Percentiles rank a stretch among this genome's conserved stretches.
These are phyloP conservation scores for Apis florea DNA, from an alignment of 1,140 invertebrate genomes.

Conservation along the genomic window DNA sequence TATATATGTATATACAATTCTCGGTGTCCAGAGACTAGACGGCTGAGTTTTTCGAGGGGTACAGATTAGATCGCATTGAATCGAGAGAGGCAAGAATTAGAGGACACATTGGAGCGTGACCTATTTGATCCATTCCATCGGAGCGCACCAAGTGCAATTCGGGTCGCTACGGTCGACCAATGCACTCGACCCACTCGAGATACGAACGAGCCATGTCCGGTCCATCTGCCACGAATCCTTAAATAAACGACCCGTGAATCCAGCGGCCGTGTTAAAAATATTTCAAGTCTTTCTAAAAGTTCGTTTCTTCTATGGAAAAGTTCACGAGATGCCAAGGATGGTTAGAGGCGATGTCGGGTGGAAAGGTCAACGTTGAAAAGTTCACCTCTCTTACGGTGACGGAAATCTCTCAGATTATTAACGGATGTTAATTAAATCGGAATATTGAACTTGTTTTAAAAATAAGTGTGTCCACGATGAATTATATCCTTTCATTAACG, in stretches of 20 bases:
- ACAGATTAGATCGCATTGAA: too few relatives aligned
- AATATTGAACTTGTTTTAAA: too few relatives aligned
- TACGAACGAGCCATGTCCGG: conserved; percentile 29
- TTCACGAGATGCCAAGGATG: not conserved
- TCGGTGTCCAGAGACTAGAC: not conserved
- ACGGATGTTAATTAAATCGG: too few relatives aligned
- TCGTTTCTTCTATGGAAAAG: not conserved
- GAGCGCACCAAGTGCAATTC: conserved; percentile 14
- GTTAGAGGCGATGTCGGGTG: not conserved
- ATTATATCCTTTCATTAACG: too few relatives aligned
- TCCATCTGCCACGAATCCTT: conserved; percentile 36
- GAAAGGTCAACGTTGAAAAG: not conserved
- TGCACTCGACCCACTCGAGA: conserved; percentile 30
- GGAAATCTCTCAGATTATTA: not conserved
- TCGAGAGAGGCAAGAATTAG: conserved; percentile 5
- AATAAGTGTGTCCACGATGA: too few relatives aligned
- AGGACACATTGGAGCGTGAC: conserved; percentile 11
- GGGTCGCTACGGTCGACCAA: conserved; percentile 22
- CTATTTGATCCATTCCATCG: conserved; percentile 24
- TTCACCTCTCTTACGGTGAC: too few relatives aligned
- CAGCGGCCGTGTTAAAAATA: not conserved
- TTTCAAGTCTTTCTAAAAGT: not conserved
- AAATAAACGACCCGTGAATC: conserved; percentile 14
- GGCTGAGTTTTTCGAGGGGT: not conserved
- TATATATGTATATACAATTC: not conserved